Percentiles rank a stretch among this genome's conserved stretches.
These are phyloP conservation scores for Gnatocerus cornutus DNA, from an alignment of 2,888 invertebrate species.

Conservation along the genomic window DNA sequence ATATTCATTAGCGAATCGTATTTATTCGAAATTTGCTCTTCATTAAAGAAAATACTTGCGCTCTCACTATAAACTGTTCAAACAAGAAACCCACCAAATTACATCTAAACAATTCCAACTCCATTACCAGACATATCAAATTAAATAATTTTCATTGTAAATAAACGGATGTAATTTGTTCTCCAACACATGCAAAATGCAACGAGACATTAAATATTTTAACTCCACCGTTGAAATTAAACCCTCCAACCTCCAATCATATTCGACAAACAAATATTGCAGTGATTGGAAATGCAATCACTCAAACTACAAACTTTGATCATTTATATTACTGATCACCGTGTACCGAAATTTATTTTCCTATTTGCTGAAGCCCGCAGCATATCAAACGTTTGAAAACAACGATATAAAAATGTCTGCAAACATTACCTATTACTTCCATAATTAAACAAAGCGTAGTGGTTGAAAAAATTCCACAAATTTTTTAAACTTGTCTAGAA, in stretches of 20 bases:
- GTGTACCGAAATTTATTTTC: slow-evolving; percentile 21
- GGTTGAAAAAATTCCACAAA: background rate
- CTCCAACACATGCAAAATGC: slow-evolving; percentile 35
- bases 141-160: slow-evolving; percentile 45
- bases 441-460: background rate
- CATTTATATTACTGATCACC: slow-evolving; percentile 45
- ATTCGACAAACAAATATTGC: slow-evolving; percentile 50
- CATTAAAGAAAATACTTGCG: slow-evolving; percentile 7
- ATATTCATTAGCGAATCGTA: background rate
- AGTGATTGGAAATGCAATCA: slow-evolving; percentile 53
- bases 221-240: slow-evolving; percentile 44
- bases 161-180: slow-evolving; percentile 46
- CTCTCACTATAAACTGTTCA: background rate
- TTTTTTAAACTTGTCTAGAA: background rate
- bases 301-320: slow-evolving; percentile 51
- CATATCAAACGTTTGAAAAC: slow-evolving; percentile 2
- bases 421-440: background rate
- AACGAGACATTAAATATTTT: slow-evolving; percentile 48
- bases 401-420: background rate
- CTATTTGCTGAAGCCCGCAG: slow-evolving; percentile 9
- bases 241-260: slow-evolving; percentile 46
- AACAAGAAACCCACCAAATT: slow-evolving; percentile 33
- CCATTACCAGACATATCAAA: slow-evolving; percentile 35
- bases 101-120: slow-evolving; percentile 27
- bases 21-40: background rate